Conservation (phyloP, 1,140 invertebrate species). For the Pseudomyrmex concolor region DNA sequence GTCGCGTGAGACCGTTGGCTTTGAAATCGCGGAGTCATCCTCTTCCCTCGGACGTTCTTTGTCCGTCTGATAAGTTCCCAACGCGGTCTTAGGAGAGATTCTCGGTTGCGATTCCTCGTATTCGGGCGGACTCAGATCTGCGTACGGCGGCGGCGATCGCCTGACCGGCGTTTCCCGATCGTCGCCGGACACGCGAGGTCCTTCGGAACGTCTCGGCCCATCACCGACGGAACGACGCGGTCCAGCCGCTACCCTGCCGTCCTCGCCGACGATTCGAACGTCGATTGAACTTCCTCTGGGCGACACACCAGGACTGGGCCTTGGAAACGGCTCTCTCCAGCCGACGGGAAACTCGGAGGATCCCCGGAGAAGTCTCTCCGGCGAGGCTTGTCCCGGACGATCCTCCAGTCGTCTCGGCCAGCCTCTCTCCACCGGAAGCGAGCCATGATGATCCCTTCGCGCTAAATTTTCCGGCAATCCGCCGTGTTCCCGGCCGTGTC, state of each 20-base stretch:
- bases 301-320: neutral
- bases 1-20: neutral
- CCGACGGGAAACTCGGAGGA: conserved; percentile 23
- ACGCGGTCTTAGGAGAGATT: conserved; percentile 70
- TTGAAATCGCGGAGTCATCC: neutral
- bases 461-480: conserved; percentile 2
- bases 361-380: conserved; percentile 20
- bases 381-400: conserved; percentile 2
- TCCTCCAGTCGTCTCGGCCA: conserved; percentile 43
- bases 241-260: neutral
- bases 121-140: conserved; percentile 63
- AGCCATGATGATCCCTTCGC: conserved; percentile 60
- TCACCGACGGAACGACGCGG: neutral
- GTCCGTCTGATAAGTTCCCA: conserved; percentile 35
- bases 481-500: conserved; percentile 10
- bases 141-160: conserved; percentile 63
- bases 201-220: neutral
- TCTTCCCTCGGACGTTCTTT: neutral
- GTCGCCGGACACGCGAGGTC: conserved; percentile 11
- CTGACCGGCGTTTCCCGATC: neutral
- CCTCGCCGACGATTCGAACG: conserved; percentile 8
- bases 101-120: conserved; percentile 62
- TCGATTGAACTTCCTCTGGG: conserved; percentile 37
- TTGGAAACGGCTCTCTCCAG: conserved; percentile 12
- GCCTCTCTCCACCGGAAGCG: conserved; percentile 33